Conservation (phyloP, 2,888 invertebrate species). For the Eucera pruinosa region DNA sequence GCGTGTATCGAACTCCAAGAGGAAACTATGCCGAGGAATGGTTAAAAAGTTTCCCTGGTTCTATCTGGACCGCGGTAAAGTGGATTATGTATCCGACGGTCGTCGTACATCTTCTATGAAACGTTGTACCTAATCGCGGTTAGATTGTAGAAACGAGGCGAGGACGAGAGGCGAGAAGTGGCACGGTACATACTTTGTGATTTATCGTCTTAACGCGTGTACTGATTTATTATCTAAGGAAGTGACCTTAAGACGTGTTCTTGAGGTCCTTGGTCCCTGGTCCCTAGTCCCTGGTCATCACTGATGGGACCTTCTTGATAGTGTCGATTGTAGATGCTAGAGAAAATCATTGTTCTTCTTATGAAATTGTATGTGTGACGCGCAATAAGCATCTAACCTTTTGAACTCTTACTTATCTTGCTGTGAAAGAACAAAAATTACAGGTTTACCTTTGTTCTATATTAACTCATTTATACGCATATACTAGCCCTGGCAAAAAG, state of each 20-base stretch:
- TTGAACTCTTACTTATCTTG: constrained; percentile 42
- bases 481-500: too few relatives aligned
- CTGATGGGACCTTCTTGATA: constrained; percentile 64
- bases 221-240: constrained; percentile 69
- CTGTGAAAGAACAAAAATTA: constrained; percentile 9
- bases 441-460: constrained; percentile 49
- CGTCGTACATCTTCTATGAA: constrained; percentile 31
- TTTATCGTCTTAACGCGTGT: constrained; percentile 68
- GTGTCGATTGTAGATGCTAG: constrained; percentile 52
- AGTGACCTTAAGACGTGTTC: constrained; percentile 56
- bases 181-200: constrained; percentile 53
- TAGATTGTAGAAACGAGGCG: constrained; percentile 44
- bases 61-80: constrained; percentile 11
- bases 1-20: constrained; percentile 38
- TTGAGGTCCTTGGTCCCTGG: constrained; percentile 27
- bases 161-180: constrained; percentile 20
- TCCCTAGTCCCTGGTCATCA: constrained; percentile 55
- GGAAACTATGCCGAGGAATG: constrained; percentile 44
- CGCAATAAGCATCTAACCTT: constrained; percentile 48
- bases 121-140: constrained; percentile 54
- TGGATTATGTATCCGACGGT: constrained; percentile 33
- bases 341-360: constrained; percentile 63
- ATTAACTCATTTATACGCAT: too few relatives aligned
- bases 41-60: constrained; percentile 35
- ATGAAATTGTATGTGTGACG: constrained; percentile 51